phyloP scores from a whole-genome alignment of 2,113 vertebrate species.

The Sapayoa aenigma region DNA sequence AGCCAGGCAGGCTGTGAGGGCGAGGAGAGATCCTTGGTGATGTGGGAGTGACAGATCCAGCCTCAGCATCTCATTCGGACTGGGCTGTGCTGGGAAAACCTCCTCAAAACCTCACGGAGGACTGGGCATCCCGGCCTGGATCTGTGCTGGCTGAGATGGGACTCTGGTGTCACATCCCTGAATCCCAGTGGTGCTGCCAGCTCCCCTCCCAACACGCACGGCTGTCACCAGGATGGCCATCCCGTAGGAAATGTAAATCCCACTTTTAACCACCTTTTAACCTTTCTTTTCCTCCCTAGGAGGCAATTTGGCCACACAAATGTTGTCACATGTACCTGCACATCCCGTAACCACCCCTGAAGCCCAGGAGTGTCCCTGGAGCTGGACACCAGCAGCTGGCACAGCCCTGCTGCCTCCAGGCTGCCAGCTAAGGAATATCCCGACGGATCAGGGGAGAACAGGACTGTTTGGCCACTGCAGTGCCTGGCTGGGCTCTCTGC shows the following conservation, averaged over 20 bases:
- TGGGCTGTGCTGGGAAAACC: neutral
- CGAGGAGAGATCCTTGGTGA: neutral
- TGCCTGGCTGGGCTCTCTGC: neutral
- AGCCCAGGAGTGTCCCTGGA: neutral
- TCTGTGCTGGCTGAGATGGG: fast-evolving
- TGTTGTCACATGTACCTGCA: neutral
- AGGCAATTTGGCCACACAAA: neutral
- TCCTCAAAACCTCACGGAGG: neutral
- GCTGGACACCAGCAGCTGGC: conserved; percentile 12
- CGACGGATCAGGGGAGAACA: neutral
- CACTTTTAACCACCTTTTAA: neutral
- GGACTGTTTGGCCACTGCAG: neutral
- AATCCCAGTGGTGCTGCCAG: fast-evolving
- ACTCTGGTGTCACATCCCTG: neutral
- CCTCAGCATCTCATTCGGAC: fast-evolving
- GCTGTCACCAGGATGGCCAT: neutral
- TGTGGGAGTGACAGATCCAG: fast-evolving
- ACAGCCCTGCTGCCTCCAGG: neutral
- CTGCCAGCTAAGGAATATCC: neutral
- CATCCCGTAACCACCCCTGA: neutral
- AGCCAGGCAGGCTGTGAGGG: neutral
- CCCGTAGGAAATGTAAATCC: neutral
- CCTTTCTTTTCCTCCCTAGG: neutral
- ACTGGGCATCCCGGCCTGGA: neutral
- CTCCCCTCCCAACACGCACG: fast-evolving